A percentile compares a stretch with the other conserved stretches of the same genome.
These are phyloP conservation scores for Hybognathus amarus DNA, from an alignment of 2,797 vertebrate species.

Conservation along the genomic window DNA sequence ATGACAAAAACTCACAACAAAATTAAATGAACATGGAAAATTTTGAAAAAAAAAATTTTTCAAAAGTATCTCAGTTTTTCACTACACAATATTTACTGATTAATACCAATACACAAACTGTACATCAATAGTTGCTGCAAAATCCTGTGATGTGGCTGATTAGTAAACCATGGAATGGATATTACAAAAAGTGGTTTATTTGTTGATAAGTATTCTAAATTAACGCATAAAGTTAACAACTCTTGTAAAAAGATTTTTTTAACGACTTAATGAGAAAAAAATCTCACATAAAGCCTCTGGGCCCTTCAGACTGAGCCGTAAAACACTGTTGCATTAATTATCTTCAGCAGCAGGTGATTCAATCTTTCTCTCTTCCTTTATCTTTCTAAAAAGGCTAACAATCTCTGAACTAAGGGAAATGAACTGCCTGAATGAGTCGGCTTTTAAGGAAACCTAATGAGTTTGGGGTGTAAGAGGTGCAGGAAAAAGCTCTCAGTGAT, in stretches of 20 bases:
- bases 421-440: constrained; percentile 38
- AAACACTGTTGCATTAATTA: constrained; percentile 31
- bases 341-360: constrained; percentile 9
- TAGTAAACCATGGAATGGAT: not conserved
- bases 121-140: not conserved
- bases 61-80: not conserved
- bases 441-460: constrained; percentile 49
- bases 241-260: not conserved
- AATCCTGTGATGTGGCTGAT: not conserved
- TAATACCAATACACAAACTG: not conserved
- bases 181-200: not conserved
- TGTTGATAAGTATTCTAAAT: not conserved
- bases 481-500: constrained; percentile 37
- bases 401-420: constrained; percentile 40
- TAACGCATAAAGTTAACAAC: not conserved
- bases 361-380: not conserved
- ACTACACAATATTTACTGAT: not conserved
- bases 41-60: not conserved
- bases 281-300: constrained; percentile 15
- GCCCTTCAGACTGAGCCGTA: constrained; percentile 16
- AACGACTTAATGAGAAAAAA: not conserved
- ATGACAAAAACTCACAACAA: not conserved
- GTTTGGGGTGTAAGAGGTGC: constrained; percentile 11
- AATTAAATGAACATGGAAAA: not conserved
- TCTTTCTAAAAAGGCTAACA: constrained; percentile 30